These are phyloP conservation scores for Notodonta dromedarius DNA, from an alignment of 2,888 invertebrate species.

Conservation along the genomic window DNA sequence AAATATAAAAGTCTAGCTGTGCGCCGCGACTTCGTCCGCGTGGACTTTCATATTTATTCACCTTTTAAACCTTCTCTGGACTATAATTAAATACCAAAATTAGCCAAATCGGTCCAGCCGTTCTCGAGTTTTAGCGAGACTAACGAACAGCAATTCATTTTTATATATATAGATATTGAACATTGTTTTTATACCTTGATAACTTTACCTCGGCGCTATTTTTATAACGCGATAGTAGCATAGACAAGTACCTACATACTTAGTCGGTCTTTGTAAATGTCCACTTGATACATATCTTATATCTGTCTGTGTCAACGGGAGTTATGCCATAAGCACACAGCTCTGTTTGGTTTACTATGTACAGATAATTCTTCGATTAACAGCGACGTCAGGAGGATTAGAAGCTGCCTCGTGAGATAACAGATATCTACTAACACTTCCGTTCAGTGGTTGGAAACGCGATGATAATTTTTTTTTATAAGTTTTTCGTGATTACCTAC, in stretches of 20 bases:
- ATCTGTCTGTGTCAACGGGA: slow-evolving; percentile 27
- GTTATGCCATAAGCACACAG: slow-evolving; percentile 35
- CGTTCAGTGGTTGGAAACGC: slow-evolving; percentile 16
- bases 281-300: slow-evolving; percentile 14
- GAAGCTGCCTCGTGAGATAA: slow-evolving; percentile 37
- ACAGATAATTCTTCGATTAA: slow-evolving; percentile 41
- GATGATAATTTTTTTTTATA: background rate
- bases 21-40: no score
- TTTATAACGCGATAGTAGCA: slow-evolving; percentile 11
- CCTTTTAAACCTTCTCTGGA: no score
- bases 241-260: slow-evolving; percentile 7
- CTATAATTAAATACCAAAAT: no score
- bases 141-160: no score
- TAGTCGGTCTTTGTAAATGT: slow-evolving; percentile 15
- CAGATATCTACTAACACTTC: slow-evolving; percentile 27
- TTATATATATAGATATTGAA: background rate
- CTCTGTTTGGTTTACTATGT: slow-evolving; percentile 36
- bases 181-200: background rate
- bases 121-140: no score
- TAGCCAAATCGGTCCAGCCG: no score
- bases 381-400: slow-evolving; percentile 37
- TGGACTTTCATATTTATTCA: no score
- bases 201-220: slow-evolving; percentile 5
- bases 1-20: no score
- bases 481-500: background rate